These are phyloP conservation scores for Spodoptera frugiperda DNA, from an alignment of 1,140 invertebrate species.

Conservation along the genomic window DNA sequence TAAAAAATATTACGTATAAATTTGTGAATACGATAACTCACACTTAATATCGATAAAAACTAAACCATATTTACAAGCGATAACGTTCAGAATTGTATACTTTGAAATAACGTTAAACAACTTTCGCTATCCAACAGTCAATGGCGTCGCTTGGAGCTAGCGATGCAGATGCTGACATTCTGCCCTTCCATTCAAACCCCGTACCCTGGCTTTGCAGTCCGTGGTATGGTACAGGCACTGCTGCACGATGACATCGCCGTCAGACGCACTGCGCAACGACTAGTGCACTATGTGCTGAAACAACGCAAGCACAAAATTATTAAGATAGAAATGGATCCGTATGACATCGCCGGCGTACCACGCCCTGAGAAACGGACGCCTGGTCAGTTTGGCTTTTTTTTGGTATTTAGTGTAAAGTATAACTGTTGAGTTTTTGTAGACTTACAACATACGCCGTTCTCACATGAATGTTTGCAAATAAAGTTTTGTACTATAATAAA, in stretches of 20 bases:
- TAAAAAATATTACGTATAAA: no score
- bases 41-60: no score
- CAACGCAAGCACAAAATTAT: slow-evolving; percentile 91
- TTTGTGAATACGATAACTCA: no score
- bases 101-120: background rate
- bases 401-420: no score
- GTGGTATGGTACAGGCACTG: slow-evolving; percentile 89
- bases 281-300: slow-evolving; percentile 90
- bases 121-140: slow-evolving; percentile 86
- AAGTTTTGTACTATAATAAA: no score
- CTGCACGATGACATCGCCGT: slow-evolving; percentile 92
- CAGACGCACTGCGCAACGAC: slow-evolving; percentile 89
- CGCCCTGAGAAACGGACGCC: slow-evolving; percentile 66
- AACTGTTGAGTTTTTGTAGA: no score
- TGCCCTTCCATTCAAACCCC: slow-evolving; percentile 89
- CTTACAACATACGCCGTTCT: no score
- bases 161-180: slow-evolving; percentile 90
- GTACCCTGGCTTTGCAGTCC: slow-evolving; percentile 88
- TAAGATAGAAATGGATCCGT: slow-evolving; percentile 87
- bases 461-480: no score
- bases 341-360: slow-evolving; percentile 69
- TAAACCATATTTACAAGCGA: no score
- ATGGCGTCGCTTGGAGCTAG: slow-evolving; percentile 93
- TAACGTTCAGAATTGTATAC: no score
- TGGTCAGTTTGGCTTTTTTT: slow-evolving; percentile 58